These are phyloP conservation scores for Styela plicata DNA, from an alignment of 23 tunicate genomes.

Conservation along the genomic window DNA sequence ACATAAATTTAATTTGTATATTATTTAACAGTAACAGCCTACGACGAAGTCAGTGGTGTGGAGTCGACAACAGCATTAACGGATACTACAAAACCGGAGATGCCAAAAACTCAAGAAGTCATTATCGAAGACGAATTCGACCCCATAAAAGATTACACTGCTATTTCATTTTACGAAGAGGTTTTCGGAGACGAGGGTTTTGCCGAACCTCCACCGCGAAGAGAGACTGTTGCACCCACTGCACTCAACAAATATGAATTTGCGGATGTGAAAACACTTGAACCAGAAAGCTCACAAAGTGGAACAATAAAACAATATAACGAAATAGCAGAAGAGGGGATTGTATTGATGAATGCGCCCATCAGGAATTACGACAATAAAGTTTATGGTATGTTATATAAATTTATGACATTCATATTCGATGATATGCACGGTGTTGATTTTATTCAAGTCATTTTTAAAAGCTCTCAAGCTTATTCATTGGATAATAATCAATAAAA, in stretches of 20 bases:
- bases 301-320: not conserved
- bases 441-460: too few species aligned
- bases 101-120: not conserved
- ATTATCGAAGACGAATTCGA: not conserved
- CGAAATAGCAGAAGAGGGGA: not conserved
- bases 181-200: constrained; percentile 12
- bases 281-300: not conserved
- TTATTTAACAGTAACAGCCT: constrained; percentile 4
- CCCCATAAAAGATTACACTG: not conserved
- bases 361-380: too few species aligned
- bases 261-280: not conserved
- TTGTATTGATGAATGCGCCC: too few species aligned
- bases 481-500: too few species aligned
- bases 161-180: not conserved
- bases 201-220: not conserved
- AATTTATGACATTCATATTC: too few species aligned
- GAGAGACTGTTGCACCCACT: not conserved
- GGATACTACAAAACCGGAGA: not conserved
- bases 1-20: too few species aligned
- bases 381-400: too few species aligned
- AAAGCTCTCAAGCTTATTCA: too few species aligned
- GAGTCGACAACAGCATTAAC: not conserved
- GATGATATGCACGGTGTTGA: too few species aligned
- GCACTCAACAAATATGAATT: not conserved
- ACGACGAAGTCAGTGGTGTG: not conserved